phyloP scores from a whole-genome alignment of 2,888 invertebrate genomes.

The Cantharis flavilabris region DNA sequence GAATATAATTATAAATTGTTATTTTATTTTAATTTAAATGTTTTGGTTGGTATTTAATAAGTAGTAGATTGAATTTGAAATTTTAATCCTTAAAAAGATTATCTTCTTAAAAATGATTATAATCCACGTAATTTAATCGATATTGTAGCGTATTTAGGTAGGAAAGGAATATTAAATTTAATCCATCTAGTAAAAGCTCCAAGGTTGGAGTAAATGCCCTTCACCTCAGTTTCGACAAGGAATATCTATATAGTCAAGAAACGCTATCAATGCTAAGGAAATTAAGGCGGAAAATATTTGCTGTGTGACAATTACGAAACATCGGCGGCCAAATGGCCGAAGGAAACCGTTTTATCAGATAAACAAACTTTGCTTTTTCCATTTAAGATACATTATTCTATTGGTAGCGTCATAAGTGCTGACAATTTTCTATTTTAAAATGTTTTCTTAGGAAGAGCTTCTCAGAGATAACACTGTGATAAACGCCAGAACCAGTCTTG shows the following conservation, averaged over 20 bases:
- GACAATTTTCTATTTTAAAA: constrained; percentile 56
- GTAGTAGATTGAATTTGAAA: not conserved
- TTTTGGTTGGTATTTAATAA: not conserved
- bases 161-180: constrained; percentile 7
- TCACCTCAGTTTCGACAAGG: constrained; percentile 1
- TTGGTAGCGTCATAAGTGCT: constrained; percentile 34
- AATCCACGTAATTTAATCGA: not conserved
- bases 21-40: not conserved
- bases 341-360: constrained; percentile 49
- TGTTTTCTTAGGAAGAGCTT: constrained; percentile 55
- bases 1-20: not conserved
- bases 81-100: not conserved
- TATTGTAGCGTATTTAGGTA: not conserved
- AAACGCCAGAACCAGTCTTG: constrained; percentile 50
- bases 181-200: constrained; percentile 10
- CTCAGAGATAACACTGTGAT: constrained; percentile 54
- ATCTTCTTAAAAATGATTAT: not conserved
- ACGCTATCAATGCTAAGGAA: constrained; percentile 40
- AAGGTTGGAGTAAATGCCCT: constrained; percentile 5
- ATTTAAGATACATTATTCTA: constrained; percentile 45
- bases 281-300: constrained; percentile 48
- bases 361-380: constrained; percentile 46
- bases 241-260: constrained; percentile 8
- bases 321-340: constrained; percentile 46
- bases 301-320: constrained; percentile 40